Evolutionary conservation across 2,888 invertebrate species (phyloP).

Genomic region (Brenthis ino): DNA sequence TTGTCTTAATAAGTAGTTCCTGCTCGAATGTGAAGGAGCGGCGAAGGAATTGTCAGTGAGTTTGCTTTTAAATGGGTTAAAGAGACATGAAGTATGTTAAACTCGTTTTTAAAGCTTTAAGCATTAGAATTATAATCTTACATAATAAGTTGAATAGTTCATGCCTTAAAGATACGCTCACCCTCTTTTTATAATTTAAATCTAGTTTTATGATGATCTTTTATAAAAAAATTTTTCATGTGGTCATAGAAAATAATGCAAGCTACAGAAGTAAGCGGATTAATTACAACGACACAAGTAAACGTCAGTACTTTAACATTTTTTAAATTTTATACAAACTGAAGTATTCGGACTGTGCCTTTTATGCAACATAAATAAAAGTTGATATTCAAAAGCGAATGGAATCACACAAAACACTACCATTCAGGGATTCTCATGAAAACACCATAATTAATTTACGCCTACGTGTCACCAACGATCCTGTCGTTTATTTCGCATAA

Average conservation of each 20-base stretch:
- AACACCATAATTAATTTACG: constrained; percentile 58
- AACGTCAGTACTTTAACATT: constrained; percentile 18
- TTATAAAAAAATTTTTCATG: constrained; percentile 1
- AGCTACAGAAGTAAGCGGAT: constrained; percentile 17
- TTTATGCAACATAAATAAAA: constrained; percentile 32
- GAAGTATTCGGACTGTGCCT: constrained; percentile 27
- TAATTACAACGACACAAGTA: constrained; percentile 24
- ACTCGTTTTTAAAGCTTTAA: constrained; percentile 47
- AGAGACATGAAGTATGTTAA: constrained; percentile 55
- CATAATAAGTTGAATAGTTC: constrained; percentile 20
- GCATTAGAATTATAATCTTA: constrained; percentile 31
- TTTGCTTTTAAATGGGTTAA: constrained; percentile 62
- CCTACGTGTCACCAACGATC: constrained; percentile 52
- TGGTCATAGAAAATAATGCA: constrained; percentile 15
- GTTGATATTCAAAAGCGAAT: constrained; percentile 36
- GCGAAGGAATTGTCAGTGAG: constrained; percentile 68
- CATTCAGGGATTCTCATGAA: constrained; percentile 43
- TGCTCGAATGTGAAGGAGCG: constrained; percentile 71
- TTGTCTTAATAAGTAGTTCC: constrained; percentile 83
- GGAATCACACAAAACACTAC: constrained; percentile 39
- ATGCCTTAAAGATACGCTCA: constrained; percentile 8
- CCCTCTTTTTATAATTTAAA: neutral
- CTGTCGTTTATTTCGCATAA: constrained; percentile 77
- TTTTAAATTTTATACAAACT: constrained; percentile 23
- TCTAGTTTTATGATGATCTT: constrained; percentile 15